A percentile compares a stretch with the other conserved stretches of the same genome.
Conservation (phyloP, 2,797 vertebrate species). For the Lacerta agilis region DNA sequence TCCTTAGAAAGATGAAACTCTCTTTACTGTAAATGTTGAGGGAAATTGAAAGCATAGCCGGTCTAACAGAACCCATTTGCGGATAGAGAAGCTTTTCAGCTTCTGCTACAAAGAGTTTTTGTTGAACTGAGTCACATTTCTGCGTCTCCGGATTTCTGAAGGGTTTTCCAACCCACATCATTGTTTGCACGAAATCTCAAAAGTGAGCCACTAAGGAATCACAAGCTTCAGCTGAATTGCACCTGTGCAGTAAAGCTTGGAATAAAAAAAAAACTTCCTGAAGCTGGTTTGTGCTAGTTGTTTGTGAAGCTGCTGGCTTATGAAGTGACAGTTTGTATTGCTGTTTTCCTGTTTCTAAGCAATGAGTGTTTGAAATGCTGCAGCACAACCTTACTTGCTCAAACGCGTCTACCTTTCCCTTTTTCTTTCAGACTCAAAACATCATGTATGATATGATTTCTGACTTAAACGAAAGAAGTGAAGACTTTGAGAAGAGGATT, state of each 20-base stretch:
- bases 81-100: not conserved
- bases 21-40: not conserved
- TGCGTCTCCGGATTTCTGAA: not conserved
- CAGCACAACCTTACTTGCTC: conserved; percentile 30
- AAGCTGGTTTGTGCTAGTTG: not conserved
- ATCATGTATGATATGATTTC: conserved; percentile 99
- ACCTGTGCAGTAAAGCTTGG: not conserved
- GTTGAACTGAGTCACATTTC: not conserved
- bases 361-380: conserved; percentile 8
- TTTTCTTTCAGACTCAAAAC: conserved; percentile 93
- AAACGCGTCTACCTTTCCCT: conserved; percentile 59
- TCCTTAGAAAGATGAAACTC: not conserved
- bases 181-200: not conserved
- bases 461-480: conserved; percentile 96
- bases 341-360: not conserved
- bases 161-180: not conserved
- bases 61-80: not conserved
- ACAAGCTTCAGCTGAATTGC: not conserved
- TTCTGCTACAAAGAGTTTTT: not conserved
- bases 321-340: not conserved
- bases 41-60: not conserved
- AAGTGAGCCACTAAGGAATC: conserved; percentile 5
- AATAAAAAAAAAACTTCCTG: not conserved
- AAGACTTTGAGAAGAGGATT: conserved; percentile 99
- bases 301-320: not conserved